phyloP scores from a whole-genome alignment of 2,797 vertebrate genomes.

The Rhinella marina region DNA sequence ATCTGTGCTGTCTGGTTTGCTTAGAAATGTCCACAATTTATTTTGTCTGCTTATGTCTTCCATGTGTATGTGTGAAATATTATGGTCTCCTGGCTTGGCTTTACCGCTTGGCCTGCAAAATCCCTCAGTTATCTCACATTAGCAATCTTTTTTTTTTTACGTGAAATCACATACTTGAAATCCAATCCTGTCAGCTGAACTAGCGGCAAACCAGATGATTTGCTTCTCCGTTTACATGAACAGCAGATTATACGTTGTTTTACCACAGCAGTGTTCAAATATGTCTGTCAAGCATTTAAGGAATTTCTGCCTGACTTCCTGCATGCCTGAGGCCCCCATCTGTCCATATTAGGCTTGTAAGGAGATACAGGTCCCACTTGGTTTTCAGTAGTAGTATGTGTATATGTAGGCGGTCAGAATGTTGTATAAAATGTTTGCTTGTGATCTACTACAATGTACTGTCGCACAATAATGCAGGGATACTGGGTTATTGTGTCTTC shows the following conservation, averaged over 20 bases:
- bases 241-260: slow-evolving; percentile 32
- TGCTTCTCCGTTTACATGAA: neutral
- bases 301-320: slow-evolving; percentile 74
- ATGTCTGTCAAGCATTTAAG: slow-evolving; percentile 66
- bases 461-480: neutral
- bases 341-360: slow-evolving; percentile 67
- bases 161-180: neutral
- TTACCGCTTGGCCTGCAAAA: neutral
- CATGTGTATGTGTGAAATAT: neutral
- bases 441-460: neutral
- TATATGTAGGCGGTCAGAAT: neutral
- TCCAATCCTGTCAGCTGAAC: slow-evolving; percentile 26
- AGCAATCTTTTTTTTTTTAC: neutral
- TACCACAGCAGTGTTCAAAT: slow-evolving; percentile 45
- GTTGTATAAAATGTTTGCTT: neutral
- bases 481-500: too few relatives aligned
- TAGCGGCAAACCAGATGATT: slow-evolving; percentile 3
- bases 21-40: neutral
- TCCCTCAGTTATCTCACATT: neutral
- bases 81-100: neutral
- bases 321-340: slow-evolving; percentile 66
- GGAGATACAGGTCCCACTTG: slow-evolving; percentile 57
- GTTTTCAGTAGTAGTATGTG: neutral
- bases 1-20: too few relatives aligned
- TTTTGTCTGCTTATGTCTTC: neutral